These are phyloP conservation scores for Acropternis orthonyx DNA, from an alignment of 2,797 vertebrate genomes.

Conservation along the genomic window DNA sequence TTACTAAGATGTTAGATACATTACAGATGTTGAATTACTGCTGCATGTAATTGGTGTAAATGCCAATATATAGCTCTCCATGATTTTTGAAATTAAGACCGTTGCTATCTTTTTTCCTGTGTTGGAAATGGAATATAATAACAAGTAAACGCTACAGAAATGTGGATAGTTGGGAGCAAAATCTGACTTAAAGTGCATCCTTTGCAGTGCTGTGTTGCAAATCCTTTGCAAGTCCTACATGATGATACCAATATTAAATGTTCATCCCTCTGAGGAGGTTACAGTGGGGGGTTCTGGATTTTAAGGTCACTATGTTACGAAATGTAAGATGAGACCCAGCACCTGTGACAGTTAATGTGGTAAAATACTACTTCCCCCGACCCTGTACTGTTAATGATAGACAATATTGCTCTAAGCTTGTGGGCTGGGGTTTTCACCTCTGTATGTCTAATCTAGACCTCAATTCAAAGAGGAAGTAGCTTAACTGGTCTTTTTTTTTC, in stretches of 20 bases:
- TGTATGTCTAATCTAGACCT: not conserved
- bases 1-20: not conserved
- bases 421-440: not conserved
- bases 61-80: not conserved
- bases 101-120: not conserved
- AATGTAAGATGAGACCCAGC: not conserved
- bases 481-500: not conserved
- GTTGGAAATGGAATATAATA: not conserved
- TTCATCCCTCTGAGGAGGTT: not conserved
- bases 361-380: not conserved
- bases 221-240: not conserved
- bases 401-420: not conserved
- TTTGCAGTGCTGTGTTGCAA: not conserved
- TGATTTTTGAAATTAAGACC: not conserved
- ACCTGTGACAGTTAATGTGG: not conserved
- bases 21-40: not conserved
- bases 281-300: not conserved
- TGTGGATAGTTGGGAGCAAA: accelerated
- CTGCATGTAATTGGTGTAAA: not conserved
- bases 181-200: not conserved
- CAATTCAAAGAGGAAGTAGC: not conserved
- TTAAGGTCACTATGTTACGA: not conserved
- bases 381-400: not conserved
- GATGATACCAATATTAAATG: not conserved
- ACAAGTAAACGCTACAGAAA: not conserved